Percentiles rank a stretch among this genome's conserved stretches.
phyloP scores from a whole-genome alignment of 1,140 invertebrate genomes.

The Euura saliciscinereae region DNA sequence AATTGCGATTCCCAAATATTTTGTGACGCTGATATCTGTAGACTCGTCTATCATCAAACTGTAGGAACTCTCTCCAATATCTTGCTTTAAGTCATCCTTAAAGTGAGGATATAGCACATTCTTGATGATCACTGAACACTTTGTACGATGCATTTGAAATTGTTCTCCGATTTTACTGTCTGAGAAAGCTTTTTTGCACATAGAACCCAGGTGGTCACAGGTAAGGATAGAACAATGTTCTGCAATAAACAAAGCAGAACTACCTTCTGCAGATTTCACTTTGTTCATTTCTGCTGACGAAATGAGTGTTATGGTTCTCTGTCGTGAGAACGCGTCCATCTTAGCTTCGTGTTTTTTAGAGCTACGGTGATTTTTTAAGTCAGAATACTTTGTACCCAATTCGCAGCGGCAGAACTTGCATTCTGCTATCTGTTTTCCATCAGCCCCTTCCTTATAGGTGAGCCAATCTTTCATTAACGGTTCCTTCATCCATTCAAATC shows the following conservation, averaged over 20 bases:
- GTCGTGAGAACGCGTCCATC: background rate
- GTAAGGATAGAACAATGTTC: background rate
- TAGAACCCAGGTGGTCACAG: background rate
- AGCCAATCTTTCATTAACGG: background rate
- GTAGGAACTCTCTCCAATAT: constrained; percentile 12
- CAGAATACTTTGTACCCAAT: background rate
- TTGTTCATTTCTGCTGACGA: background rate
- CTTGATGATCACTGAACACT: background rate
- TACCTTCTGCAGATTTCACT: background rate
- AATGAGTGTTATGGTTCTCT: background rate
- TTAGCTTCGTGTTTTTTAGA: background rate
- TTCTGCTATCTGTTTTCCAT: background rate
- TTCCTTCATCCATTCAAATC: background rate
- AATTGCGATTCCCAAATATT: constrained; percentile 36
- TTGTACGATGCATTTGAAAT: background rate
- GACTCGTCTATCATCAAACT: constrained; percentile 49
- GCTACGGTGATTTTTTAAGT: background rate
- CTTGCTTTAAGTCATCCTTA: background rate
- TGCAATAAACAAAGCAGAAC: background rate
- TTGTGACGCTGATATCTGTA: constrained; percentile 41
- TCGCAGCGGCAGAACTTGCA: background rate
- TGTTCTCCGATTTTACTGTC: background rate
- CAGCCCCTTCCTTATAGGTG: background rate
- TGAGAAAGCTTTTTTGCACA: background rate
- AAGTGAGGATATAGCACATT: background rate